A percentile compares a stretch with the other conserved stretches of the same genome.
These are phyloP conservation scores for Dermatemys mawii DNA, from an alignment of 2,113 vertebrate genomes.

Conservation along the genomic window DNA sequence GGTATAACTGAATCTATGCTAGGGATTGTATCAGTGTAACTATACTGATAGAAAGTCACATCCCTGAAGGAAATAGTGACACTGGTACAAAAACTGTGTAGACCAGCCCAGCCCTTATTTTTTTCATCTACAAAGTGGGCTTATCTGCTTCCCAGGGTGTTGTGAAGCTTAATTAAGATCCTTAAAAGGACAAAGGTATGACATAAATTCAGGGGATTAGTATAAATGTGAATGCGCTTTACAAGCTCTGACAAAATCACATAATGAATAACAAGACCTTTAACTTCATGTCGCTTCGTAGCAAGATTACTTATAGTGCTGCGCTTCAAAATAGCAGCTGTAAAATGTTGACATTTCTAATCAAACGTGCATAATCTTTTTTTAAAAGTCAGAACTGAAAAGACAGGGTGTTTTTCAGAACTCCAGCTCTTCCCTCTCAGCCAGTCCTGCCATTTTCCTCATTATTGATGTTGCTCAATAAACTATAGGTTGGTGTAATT, in stretches of 20 bases:
- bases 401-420: conserved; percentile 42
- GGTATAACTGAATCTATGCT: rapidly evolving
- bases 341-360: conserved; percentile 69
- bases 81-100: neutral
- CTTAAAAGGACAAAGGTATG: conserved; percentile 68
- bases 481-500: neutral
- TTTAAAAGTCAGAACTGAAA: conserved; percentile 27
- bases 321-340: neutral
- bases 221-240: conserved; percentile 68
- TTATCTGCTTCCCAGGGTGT: conserved; percentile 35
- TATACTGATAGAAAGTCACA: neutral
- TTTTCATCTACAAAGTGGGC: neutral
- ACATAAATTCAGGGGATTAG: conserved; percentile 64
- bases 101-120: neutral
- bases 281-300: conserved; percentile 44
- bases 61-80: neutral
- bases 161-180: conserved; percentile 67
- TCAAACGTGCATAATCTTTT: conserved; percentile 66
- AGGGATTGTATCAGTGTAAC: rapidly evolving
- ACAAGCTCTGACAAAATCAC: conserved; percentile 65
- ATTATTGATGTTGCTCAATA: neutral
- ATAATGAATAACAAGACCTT: conserved; percentile 66
- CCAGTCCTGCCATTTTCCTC: neutral
- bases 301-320: conserved; percentile 33
- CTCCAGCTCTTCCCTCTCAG: neutral